A percentile compares a stretch with the other conserved stretches of the same genome.
phyloP scores from a whole-genome alignment of 2,888 invertebrate species.

The Gonocerus acuteangulatus region DNA sequence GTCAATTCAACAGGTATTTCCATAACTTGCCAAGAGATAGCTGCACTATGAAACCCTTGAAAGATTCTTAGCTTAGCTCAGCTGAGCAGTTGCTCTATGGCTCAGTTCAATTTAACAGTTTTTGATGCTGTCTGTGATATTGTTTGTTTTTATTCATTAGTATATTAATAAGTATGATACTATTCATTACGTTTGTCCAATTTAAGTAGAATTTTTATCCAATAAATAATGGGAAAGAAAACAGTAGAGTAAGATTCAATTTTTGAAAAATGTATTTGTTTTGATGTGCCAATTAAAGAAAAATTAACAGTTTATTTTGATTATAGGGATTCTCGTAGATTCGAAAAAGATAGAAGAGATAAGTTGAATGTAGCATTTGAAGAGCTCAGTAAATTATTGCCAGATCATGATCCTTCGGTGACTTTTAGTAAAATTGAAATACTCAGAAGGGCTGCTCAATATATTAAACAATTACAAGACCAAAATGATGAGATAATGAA shows the following conservation, averaged over 20 bases:
- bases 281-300: neutral
- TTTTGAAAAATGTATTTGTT: neutral
- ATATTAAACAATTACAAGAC: slow-evolving; percentile 39
- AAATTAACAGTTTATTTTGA: too few relatives aligned
- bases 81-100: too few relatives aligned
- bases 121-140: too few relatives aligned
- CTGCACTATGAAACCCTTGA: too few relatives aligned
- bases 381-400: slow-evolving; percentile 42
- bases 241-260: slow-evolving; percentile 33
- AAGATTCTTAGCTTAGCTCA: too few relatives aligned
- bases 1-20: too few relatives aligned
- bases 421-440: slow-evolving; percentile 40
- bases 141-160: too few relatives aligned
- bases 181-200: too few relatives aligned
- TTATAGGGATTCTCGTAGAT: slow-evolving; percentile 38
- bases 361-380: slow-evolving; percentile 42
- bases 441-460: slow-evolving; percentile 39
- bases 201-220: too few relatives aligned
- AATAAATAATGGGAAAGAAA: slow-evolving; percentile 34
- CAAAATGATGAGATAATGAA: slow-evolving; percentile 38
- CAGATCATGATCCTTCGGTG: slow-evolving; percentile 41
- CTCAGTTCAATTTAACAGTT: too few relatives aligned
- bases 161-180: too few relatives aligned
- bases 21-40: too few relatives aligned
- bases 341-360: slow-evolving; percentile 41